Base-by-base conservation (phyloP, 2,113 vertebrate species). In the Phaethornis superciliosus region DNA sequence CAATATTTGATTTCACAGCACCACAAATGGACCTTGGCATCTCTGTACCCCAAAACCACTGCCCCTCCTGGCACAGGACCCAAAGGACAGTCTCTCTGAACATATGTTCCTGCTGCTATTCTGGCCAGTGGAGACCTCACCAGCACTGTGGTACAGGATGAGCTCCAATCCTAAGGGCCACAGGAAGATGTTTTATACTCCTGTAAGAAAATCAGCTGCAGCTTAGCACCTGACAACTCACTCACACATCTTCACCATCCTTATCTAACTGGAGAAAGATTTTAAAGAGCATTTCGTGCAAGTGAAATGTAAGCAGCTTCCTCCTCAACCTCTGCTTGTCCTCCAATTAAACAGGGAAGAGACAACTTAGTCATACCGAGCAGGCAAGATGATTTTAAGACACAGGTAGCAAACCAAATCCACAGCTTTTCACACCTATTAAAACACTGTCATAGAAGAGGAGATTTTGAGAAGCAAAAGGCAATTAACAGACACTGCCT, bases 351-450 rank as follows among this genome's bases (percentile, higher is more conserved):
- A 52, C 12, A 88, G 5, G 69, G 85, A 74, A 91, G 58, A 10
- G 20, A 85, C 37, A 77, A 90, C 79, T 94, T 70, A 94, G 88
- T 93, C 91, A 90, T 19, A 47, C 0, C 0, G 64, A 94, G 24
- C 3, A 0, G 9, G 70, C 42, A 58, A n/a, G 52, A 70, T 30
- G 76, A 78, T 77, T 87, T 91, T 42, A 88, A 90, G 40, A 68
- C 76, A n/a, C 49, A 22, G 72, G 22, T 62, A 90, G 90, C 83
- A 83, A 95, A 90, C 64, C 65, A 93, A 93, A 95, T 44, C 90
- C 88, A 91, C 88, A 91, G 74, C 60, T 91, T 88, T 70, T 94
- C 82, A 90, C 93, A 85, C 69, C 85, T 94, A 88, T 88, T 95
- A 71, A 91, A 74, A 83, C 60, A 24, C 9, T 70, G 89, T 64